Base-by-base conservation (phyloP, 2,113 vertebrate species). In the Ailurus styani region DNA sequence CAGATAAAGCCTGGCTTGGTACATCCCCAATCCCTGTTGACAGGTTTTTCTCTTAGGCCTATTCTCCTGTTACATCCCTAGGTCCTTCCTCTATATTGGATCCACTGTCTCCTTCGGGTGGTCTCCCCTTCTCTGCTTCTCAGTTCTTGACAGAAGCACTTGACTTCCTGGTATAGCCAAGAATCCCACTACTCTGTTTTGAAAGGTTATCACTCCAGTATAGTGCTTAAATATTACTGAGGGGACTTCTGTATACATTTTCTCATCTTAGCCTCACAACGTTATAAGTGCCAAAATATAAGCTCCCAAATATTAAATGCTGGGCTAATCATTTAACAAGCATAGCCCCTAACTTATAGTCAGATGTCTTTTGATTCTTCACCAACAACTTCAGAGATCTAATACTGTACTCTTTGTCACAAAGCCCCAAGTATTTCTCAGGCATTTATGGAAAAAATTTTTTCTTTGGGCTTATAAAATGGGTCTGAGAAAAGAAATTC, bases 401-500 rank as follows among this genome's bases (percentile, higher is more conserved):
- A 54, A 64, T 86, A 34, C 29, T 73, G 17, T 72, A 23, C n/a
- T 90, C 40, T 66, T 14, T 15, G 55, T 60, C 73, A 73, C 37
- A 90, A 83, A 96, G 54, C 18, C 18, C 64, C 50, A 72, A 64
- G 79, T 93, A 88, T 50, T 95, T 90, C 57, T 47, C 52, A 96
- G 31, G 85, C 77, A 87, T 62, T 92, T 90, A 55, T 52, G 62
- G 68, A 62, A 64, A 70, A 40, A 12, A 50, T 7, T 81, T 87
- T 78, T 85, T 47, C 68, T 93, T 84, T 60, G 29, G 50, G 25
- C 62, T 95, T 96, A 77, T 54, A 85, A 84, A 95, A 50, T 83
- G 72, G 40, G 42, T 89, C 72, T 91, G 20, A 27, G 79, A 72
- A 72, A 95, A 90, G 42, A 78, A 82, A 91, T 37, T 68, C 31